These are phyloP conservation scores for Sisyra nigra DNA, from an alignment of 2,888 invertebrate species.

Conservation along the genomic window DNA sequence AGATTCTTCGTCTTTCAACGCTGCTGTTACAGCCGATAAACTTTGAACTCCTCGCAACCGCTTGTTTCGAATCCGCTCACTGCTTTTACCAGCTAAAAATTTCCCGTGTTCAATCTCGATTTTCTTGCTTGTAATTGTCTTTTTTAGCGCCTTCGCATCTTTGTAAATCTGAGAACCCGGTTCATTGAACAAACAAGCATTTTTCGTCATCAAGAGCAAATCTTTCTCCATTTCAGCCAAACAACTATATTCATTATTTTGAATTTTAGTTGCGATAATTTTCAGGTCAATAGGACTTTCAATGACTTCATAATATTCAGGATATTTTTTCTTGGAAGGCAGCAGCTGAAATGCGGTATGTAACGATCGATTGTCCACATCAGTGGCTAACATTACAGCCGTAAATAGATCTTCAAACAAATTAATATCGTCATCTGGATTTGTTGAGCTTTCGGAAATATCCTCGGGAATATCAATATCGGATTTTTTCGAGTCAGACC, in stretches of 20 bases:
- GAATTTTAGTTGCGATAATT: constrained; percentile 81
- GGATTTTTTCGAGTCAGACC: constrained; percentile 21
- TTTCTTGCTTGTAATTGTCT: constrained; percentile 55
- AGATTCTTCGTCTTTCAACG: constrained; percentile 44
- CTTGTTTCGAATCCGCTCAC: constrained; percentile 51
- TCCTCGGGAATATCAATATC: constrained; percentile 43
- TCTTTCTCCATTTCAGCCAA: constrained; percentile 80
- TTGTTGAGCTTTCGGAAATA: constrained; percentile 53
- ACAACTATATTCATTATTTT: constrained; percentile 61
- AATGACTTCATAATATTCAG: constrained; percentile 89
- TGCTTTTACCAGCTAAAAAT: constrained; percentile 41
- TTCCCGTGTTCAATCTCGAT: constrained; percentile 58
- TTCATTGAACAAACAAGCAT: constrained; percentile 92
- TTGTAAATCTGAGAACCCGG: constrained; percentile 93
- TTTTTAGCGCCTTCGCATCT: constrained; percentile 79
- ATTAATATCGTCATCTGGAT: constrained; percentile 56
- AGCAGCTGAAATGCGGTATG: constrained; percentile 80
- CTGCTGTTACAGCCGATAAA: constrained; percentile 41
- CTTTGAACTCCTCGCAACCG: constrained; percentile 32
- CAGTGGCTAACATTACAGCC: constrained; percentile 74
- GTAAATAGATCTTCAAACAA: constrained; percentile 82
- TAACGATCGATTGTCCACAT: constrained; percentile 65
- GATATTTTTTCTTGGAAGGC: constrained; percentile 84
- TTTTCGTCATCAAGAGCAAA: constrained; percentile 76
- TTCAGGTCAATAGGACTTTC: constrained; percentile 90